These are phyloP conservation scores for Stenotaenia linearis DNA, from an alignment of 2,888 invertebrate genomes.

Conservation along the genomic window DNA sequence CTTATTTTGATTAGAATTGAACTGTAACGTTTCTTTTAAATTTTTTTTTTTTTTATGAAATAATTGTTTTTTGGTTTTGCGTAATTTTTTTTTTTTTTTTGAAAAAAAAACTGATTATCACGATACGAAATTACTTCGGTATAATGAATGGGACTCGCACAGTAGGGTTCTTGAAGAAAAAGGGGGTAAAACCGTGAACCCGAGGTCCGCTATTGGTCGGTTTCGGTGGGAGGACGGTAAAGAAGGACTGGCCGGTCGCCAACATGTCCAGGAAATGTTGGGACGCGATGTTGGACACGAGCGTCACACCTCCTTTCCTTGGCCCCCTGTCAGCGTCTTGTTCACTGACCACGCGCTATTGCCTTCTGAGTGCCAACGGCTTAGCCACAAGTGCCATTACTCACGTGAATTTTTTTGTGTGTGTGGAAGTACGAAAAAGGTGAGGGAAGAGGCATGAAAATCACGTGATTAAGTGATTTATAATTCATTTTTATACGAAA, in stretches of 20 bases:
- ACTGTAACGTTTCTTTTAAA: background rate
- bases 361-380: constrained; percentile 24
- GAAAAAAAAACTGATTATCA: background rate
- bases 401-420: background rate
- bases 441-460: background rate
- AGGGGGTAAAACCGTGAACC: background rate
- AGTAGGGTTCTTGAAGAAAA: background rate
- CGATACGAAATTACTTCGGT: background rate
- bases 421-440: background rate
- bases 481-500: background rate
- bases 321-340: constrained; percentile 23
- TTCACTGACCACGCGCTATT: constrained; percentile 21
- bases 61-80: background rate
- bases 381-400: constrained; percentile 26
- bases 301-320: constrained; percentile 20
- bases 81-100: background rate
- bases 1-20: background rate
- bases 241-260: constrained; percentile 8
- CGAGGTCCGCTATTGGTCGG: background rate
- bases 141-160: background rate
- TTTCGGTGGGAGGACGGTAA: background rate
- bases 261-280: constrained; percentile 26
- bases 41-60: background rate
- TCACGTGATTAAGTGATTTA: background rate
- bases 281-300: constrained; percentile 15